Percentiles rank a stretch among this genome's conserved stretches.
These are phyloP conservation scores for Drosophila sucinea DNA, from an alignment of 1,140 invertebrate genomes.

Conservation along the genomic window DNA sequence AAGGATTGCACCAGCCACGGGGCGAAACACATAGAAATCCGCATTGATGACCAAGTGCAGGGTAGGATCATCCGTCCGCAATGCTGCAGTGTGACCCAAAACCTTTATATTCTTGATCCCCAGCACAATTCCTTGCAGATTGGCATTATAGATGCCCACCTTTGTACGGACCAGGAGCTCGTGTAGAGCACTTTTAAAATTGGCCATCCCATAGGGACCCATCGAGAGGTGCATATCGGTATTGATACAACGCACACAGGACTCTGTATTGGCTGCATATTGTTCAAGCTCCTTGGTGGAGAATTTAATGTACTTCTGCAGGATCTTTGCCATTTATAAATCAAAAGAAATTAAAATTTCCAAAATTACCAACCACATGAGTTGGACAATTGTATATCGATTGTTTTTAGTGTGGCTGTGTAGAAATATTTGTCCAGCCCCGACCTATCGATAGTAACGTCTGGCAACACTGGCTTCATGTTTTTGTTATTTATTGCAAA, in stretches of 20 bases:
- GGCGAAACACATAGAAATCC: constrained; percentile 86
- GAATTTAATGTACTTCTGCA: constrained; percentile 79
- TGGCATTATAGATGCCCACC: constrained; percentile 83
- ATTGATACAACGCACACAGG: constrained; percentile 84
- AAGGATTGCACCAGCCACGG: constrained; percentile 82
- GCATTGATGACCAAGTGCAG: constrained; percentile 83
- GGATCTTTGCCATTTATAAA: constrained; percentile 67
- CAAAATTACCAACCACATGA: constrained; percentile 52
- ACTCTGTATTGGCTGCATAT: constrained; percentile 83
- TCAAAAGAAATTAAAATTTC: constrained; percentile 17
- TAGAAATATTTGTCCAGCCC: background rate
- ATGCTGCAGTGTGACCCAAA: constrained; percentile 78
- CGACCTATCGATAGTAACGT: background rate
- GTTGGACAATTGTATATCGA: constrained; percentile 7
- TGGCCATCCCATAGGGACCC: constrained; percentile 84
- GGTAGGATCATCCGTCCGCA: constrained; percentile 84
- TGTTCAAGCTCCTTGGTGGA: constrained; percentile 65
- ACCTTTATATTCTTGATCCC: constrained; percentile 86
- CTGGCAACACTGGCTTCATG: background rate
- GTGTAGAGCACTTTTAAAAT: constrained; percentile 83
- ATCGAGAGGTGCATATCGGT: constrained; percentile 84
- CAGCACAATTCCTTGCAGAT: constrained; percentile 85
- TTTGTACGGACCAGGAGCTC: constrained; percentile 81
- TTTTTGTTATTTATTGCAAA: background rate
- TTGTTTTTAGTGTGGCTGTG: background rate